Evolutionary conservation across 2,113 vertebrate genomes (phyloP).

Genomic region (Gallinago media): DNA sequence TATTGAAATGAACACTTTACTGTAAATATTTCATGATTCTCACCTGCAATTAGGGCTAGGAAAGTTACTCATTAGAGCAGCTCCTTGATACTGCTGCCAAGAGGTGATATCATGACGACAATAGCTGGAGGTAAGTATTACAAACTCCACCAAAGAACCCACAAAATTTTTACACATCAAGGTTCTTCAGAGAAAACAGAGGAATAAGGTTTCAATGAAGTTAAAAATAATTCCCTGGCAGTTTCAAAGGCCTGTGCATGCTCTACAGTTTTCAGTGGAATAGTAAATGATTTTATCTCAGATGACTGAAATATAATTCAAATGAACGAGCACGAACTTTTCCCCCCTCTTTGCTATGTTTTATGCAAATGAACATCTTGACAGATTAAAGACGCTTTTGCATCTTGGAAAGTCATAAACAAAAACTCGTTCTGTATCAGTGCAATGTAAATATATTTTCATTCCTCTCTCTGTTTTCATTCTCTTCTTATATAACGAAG

Average conservation of each 20-base stretch:
- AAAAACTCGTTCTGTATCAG: constrained; percentile 32
- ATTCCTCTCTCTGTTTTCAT: neutral
- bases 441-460: constrained; percentile 41
- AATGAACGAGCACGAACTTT: neutral
- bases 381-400: constrained; percentile 45
- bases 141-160: constrained; percentile 12
- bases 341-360: neutral
- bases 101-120: constrained; percentile 37
- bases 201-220: constrained; percentile 29
- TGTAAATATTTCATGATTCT: constrained; percentile 43
- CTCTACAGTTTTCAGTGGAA: constrained; percentile 3
- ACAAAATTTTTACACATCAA: constrained; percentile 27
- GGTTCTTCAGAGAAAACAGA: constrained; percentile 17
- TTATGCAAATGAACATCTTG: constrained; percentile 27
- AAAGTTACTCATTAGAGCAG: constrained; percentile 34
- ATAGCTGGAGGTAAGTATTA: constrained; percentile 45
- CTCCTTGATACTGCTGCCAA: constrained; percentile 58
- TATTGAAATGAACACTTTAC: constrained; percentile 14
- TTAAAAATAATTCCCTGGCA: constrained; percentile 58
- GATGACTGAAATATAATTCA: constrained; percentile 32
- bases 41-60: constrained; percentile 29
- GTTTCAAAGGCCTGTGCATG: constrained; percentile 8
- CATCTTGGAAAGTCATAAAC: constrained; percentile 40
- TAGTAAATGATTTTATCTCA: constrained; percentile 52
- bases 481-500: neutral